phyloP scores from a whole-genome alignment of 53 echinoderm and acorn worm genomes.

The Stichopus horrens region DNA sequence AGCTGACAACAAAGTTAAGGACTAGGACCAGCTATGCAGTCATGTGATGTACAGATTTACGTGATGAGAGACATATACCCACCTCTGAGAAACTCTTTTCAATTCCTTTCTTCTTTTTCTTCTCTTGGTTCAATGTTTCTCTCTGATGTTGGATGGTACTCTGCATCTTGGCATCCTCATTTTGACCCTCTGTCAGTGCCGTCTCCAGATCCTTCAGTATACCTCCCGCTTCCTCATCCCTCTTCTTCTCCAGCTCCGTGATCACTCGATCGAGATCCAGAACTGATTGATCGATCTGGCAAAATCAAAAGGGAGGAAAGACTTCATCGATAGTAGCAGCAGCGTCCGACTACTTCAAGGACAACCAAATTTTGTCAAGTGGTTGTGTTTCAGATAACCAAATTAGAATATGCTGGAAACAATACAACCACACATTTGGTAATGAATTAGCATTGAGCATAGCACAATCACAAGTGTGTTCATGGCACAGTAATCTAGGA shows the following conservation, averaged over 20 bases:
- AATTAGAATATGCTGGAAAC: too few species aligned
- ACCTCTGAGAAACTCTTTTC: slow-evolving; percentile 90
- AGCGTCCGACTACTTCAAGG: too few species aligned
- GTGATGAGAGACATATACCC: background rate
- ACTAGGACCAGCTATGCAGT: too few species aligned
- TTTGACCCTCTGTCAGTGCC: slow-evolving; percentile 74
- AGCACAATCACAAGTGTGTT: too few species aligned
- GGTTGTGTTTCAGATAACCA: too few species aligned
- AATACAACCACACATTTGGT: too few species aligned
- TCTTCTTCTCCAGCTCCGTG: slow-evolving; percentile 68
- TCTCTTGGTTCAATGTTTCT: slow-evolving; percentile 81
- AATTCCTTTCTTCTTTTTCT: slow-evolving; percentile 88
- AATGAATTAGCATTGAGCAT: too few species aligned
- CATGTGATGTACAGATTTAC: too few species aligned
- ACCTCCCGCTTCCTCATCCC: slow-evolving; percentile 90
- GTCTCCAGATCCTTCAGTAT: slow-evolving; percentile 72
- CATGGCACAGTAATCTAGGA: too few species aligned
- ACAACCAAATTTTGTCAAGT: too few species aligned
- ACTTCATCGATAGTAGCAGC: too few species aligned
- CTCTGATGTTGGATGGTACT: slow-evolving; percentile 79
- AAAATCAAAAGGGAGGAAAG: background rate
- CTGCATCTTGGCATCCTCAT: slow-evolving; percentile 87
- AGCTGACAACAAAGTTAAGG: too few species aligned
- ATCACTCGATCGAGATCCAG: slow-evolving; percentile 68
- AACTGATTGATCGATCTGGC: slow-evolving; percentile 73